phyloP scores from a whole-genome alignment of 2,797 vertebrate species.

The Lutjanus campechanus region DNA sequence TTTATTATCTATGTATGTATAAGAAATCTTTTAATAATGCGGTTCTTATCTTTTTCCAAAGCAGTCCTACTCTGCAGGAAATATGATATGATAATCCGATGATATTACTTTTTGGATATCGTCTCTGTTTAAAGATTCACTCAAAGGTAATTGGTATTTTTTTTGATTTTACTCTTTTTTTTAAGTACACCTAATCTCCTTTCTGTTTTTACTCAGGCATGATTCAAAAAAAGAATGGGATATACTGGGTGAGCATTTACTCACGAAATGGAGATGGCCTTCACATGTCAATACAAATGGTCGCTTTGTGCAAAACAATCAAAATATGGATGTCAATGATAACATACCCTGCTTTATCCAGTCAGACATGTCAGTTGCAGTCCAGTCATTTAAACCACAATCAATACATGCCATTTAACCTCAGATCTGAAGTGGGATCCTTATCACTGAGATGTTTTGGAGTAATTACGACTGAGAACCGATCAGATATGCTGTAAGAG shows the following conservation, averaged over 20 bases:
- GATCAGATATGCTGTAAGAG: constrained; percentile 21
- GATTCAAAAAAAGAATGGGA: constrained; percentile 26
- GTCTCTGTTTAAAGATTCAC: constrained; percentile 66
- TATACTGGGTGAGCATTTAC: constrained; percentile 18
- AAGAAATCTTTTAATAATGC: constrained; percentile 69
- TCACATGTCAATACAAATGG: constrained; percentile 53
- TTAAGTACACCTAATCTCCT: constrained; percentile 25
- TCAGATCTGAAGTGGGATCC: constrained; percentile 51
- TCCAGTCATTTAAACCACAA: constrained; percentile 58
- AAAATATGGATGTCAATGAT: constrained; percentile 52
- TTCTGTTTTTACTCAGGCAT: constrained; percentile 20
- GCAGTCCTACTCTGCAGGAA: constrained; percentile 43
- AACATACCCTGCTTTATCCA: constrained; percentile 45
- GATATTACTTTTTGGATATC: constrained; percentile 73
- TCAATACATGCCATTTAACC: constrained; percentile 71
- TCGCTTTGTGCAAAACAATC: constrained; percentile 44
- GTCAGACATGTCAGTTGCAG: constrained; percentile 26
- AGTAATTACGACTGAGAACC: constrained; percentile 39
- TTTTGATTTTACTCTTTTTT: constrained; percentile 15
- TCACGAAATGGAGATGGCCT: constrained; percentile 57
- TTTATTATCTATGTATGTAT: constrained; percentile 44
- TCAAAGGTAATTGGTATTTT: constrained; percentile 58
- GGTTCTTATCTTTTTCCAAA: constrained; percentile 65
- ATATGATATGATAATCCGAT: constrained; percentile 68
- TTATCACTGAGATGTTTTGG: constrained; percentile 40